Percentiles rank a stretch among this genome's conserved stretches.
phyloP scores from a whole-genome alignment of 1,140 invertebrate genomes.

The Bombus cullumanus region DNA sequence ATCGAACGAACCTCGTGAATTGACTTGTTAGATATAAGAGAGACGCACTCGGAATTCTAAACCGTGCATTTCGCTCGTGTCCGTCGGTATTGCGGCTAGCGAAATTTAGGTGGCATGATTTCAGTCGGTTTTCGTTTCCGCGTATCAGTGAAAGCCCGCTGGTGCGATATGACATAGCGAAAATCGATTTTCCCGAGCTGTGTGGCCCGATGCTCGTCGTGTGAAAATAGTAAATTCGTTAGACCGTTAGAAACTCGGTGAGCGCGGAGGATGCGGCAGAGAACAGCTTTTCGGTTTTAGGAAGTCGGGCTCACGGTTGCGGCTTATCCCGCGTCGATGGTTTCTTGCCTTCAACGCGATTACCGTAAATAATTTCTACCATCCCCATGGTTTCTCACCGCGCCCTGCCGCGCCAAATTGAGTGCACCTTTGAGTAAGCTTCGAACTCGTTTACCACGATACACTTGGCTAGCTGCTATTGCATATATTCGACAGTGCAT shows the following conservation, averaged over 20 bases:
- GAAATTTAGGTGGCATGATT: neutral
- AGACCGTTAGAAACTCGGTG: neutral
- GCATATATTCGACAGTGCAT: too few species aligned
- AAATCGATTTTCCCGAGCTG: constrained; percentile 3
- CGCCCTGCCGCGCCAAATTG: neutral
- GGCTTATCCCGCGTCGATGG: constrained; percentile 10
- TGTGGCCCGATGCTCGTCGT: neutral
- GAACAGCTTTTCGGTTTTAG: constrained; percentile 13
- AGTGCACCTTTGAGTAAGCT: neutral
- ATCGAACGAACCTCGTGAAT: neutral
- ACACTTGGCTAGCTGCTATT: neutral
- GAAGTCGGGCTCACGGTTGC: neutral
- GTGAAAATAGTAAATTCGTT: constrained; percentile 27
- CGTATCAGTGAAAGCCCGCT: neutral
- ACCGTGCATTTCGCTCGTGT: neutral
- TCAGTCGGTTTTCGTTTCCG: neutral
- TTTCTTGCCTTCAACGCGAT: constrained; percentile 15
- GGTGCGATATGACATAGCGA: neutral
- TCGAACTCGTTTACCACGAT: constrained; percentile 1
- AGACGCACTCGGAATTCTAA: neutral
- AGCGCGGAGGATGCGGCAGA: neutral
- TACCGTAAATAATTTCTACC: constrained; percentile 23
- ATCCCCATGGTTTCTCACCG: neutral
- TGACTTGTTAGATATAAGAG: neutral
- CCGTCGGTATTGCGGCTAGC: neutral